Evolutionary conservation across 2,888 invertebrate species (phyloP).

Genomic region (Agriopis leucophaearia): DNA sequence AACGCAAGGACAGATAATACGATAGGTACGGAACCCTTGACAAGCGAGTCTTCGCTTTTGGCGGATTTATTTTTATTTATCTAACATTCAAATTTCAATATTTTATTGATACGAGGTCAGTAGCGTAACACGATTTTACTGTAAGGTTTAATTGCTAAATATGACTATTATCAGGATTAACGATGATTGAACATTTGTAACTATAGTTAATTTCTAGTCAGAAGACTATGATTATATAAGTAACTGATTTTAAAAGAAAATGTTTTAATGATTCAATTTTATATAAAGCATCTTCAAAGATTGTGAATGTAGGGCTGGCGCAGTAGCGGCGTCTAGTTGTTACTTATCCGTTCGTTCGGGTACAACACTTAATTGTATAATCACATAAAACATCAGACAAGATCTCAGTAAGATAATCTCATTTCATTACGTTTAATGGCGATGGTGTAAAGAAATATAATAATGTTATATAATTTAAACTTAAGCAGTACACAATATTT

Average conservation of each 20-base stretch:
- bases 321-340: conserved; percentile 27
- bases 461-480: not conserved
- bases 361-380: conserved; percentile 33
- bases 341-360: conserved; percentile 35
- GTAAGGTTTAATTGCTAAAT: conserved; percentile 67
- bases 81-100: conserved; percentile 78
- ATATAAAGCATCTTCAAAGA: not conserved
- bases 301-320: conserved; percentile 44
- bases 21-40: no score
- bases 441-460: conserved; percentile 27
- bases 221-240: conserved; percentile 80
- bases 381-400: conserved; percentile 41
- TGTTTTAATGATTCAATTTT: conserved; percentile 16
- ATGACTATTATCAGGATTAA: conserved; percentile 68
- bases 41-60: no score
- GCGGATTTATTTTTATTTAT: conserved; percentile 51
- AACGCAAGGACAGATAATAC: no score
- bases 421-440: conserved; percentile 30
- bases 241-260: conserved; percentile 60
- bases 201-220: conserved; percentile 83
- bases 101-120: conserved; percentile 83
- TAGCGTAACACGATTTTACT: conserved; percentile 71
- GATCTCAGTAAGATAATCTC: conserved; percentile 49
- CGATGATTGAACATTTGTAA: conserved; percentile 61
- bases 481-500: not conserved